phyloP scores from a whole-genome alignment of 2,113 vertebrate species.

The Oriolus oriolus region DNA sequence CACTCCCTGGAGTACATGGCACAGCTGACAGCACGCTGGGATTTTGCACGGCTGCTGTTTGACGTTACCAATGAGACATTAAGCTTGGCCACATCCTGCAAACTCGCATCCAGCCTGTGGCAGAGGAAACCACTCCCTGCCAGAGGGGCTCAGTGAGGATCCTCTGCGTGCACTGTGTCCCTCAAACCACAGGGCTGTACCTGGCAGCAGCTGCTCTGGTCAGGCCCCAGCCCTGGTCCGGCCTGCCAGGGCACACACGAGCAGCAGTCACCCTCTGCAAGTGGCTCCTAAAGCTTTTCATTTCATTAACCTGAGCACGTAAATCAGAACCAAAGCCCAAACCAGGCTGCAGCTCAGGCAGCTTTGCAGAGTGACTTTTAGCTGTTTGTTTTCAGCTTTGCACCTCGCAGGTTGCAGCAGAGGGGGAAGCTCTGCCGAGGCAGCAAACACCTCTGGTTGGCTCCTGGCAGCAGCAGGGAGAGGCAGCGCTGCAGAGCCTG shows the following conservation, averaged over 20 bases:
- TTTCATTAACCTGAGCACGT: rapidly evolving
- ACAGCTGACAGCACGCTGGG: neutral
- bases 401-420: rapidly evolving
- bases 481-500: rapidly evolving
- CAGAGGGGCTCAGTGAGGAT: neutral
- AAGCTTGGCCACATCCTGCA: neutral
- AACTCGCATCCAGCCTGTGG: neutral
- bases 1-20: neutral
- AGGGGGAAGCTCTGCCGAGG: neutral
- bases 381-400: neutral
- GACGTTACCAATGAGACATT: neutral
- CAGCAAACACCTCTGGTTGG: neutral
- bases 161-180: rapidly evolving
- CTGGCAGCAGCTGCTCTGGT: neutral
- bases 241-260: neutral
- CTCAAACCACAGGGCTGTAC: neutral
- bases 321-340: neutral
- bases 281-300: neutral
- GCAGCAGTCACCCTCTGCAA: neutral
- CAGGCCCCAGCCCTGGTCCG: neutral
- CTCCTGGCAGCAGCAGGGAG: neutral
- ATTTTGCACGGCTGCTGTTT: neutral
- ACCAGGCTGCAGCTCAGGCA: neutral
- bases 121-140: neutral
- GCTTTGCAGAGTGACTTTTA: neutral